These are phyloP conservation scores for Hassar affinis DNA, from an alignment of 2,113 vertebrate genomes.

Conservation along the genomic window DNA sequence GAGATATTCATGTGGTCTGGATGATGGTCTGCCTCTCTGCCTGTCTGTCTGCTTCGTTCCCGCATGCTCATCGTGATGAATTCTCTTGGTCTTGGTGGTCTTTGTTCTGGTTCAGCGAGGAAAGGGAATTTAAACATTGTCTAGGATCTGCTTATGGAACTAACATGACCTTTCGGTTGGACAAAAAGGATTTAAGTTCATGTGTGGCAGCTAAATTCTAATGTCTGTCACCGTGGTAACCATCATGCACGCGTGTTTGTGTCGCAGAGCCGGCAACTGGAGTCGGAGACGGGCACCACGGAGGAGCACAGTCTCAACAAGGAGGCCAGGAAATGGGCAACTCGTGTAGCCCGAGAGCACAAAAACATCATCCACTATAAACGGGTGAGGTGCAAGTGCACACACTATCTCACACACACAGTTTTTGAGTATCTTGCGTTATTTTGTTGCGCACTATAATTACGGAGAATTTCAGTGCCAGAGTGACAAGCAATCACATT, in stretches of 20 bases:
- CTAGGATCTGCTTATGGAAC: neutral
- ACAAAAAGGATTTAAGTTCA: neutral
- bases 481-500: neutral
- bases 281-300: constrained; percentile 90
- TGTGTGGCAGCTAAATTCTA: neutral
- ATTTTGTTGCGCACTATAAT: neutral
- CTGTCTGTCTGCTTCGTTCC: neutral
- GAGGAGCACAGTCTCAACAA: constrained; percentile 99
- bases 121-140: neutral
- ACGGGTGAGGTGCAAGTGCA: constrained; percentile 71
- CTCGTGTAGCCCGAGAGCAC: constrained; percentile 90
- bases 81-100: constrained; percentile 5
- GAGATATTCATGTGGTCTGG: neutral
- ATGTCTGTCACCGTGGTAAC: constrained; percentile 7
- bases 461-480: neutral
- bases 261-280: constrained; percentile 88
- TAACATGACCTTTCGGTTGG: neutral
- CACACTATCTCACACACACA: constrained; percentile 17
- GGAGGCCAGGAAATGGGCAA: constrained; percentile 96
- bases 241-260: neutral
- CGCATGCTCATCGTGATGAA: neutral
- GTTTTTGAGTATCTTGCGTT: neutral
- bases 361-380: constrained; percentile 93
- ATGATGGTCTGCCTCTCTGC: neutral
- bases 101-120: neutral